phyloP scores from a whole-genome alignment of 2,888 invertebrate species.

The Ferrisia virgata region DNA sequence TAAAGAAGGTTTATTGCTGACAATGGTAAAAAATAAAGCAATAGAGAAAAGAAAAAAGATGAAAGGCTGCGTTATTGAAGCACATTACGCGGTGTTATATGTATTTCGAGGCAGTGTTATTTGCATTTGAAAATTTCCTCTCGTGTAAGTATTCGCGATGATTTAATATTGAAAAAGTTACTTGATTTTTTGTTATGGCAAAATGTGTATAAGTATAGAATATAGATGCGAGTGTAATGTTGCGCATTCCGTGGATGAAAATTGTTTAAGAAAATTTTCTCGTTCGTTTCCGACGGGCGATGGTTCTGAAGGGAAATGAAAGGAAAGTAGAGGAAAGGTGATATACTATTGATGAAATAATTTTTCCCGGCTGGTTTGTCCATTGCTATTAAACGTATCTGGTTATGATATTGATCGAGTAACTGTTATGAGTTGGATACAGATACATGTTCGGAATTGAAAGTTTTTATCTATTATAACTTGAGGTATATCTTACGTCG shows the following conservation, averaged over 20 bases:
- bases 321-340: not conserved
- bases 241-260: no score
- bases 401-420: not conserved
- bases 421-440: not conserved
- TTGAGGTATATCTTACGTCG: not conserved
- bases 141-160: not conserved
- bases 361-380: not conserved
- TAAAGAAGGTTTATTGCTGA: conserved; percentile 26
- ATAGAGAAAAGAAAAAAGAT: not conserved
- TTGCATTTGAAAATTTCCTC: not conserved
- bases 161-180: not conserved
- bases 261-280: no score
- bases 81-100: not conserved
- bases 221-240: no score
- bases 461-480: not conserved
- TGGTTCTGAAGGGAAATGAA: not conserved
- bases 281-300: no score
- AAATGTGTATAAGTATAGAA: no score
- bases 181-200: not conserved
- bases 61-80: not conserved
- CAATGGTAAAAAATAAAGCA: not conserved
- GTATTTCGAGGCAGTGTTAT: not conserved
- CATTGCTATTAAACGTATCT: not conserved
- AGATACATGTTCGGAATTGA: not conserved
- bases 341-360: not conserved